Percentiles rank a stretch among this genome's conserved stretches.
phyloP scores from a whole-genome alignment of 2,113 vertebrate species.

The Semnornis frantzii region DNA sequence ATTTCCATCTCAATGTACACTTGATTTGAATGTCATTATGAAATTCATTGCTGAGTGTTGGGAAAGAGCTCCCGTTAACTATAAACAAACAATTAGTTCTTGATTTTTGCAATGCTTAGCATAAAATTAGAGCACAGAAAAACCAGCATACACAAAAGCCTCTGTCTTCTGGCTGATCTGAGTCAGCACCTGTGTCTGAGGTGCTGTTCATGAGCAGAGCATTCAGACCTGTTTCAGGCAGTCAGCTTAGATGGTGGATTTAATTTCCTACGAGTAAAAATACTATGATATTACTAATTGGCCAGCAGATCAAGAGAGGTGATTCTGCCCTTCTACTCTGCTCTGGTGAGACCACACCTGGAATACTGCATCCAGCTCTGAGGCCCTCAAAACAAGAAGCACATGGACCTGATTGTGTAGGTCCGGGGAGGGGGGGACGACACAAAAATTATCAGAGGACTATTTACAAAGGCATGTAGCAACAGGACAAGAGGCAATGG shows the following conservation, averaged over 20 bases:
- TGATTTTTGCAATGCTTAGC: constrained; percentile 29
- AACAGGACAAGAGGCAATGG: too few species aligned
- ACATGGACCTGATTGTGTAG: too few species aligned
- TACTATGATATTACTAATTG: background rate
- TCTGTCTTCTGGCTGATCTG: background rate
- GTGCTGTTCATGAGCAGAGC: background rate
- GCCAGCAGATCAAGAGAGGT: too few species aligned
- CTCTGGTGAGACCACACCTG: too few species aligned
- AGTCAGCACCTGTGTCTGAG: background rate
- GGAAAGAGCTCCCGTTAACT: background rate
- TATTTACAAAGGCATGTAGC: too few species aligned
- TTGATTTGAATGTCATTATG: constrained; percentile 25
- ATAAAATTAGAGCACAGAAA: background rate
- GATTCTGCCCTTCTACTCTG: too few species aligned
- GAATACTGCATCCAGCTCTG: too few species aligned
- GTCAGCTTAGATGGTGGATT: background rate
- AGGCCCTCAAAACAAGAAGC: too few species aligned
- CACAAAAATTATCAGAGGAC: too few species aligned
- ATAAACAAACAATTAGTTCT: constrained; percentile 36
- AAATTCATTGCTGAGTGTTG: background rate
- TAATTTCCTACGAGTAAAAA: background rate
- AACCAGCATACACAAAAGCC: background rate
- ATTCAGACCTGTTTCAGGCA: background rate
- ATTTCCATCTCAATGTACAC: constrained; percentile 3
- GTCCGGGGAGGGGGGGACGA: too few species aligned